Conservation (phyloP, 2,113 vertebrate species). For the Eulemur rufifrons region DNA sequence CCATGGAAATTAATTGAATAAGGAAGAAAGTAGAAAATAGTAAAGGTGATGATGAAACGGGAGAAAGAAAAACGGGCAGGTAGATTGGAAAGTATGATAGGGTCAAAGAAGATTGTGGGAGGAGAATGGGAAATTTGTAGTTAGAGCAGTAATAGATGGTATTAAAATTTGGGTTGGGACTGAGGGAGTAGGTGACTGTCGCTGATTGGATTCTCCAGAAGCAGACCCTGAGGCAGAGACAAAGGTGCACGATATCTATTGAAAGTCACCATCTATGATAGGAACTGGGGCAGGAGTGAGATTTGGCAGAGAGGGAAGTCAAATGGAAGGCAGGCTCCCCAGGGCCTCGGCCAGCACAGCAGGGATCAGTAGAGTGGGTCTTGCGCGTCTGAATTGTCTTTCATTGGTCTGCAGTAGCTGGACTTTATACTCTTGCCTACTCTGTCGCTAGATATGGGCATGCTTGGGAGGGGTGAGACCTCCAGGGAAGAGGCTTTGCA, state of each 20-base stretch:
- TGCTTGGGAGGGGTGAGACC: background rate
- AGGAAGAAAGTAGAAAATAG: background rate
- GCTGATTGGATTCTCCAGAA: background rate
- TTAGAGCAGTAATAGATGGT: background rate
- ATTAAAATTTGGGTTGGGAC: background rate
- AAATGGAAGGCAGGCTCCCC: background rate
- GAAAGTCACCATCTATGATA: background rate
- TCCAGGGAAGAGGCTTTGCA: background rate
- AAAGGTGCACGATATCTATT: background rate
- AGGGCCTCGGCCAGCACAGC: background rate
- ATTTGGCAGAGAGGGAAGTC: background rate
- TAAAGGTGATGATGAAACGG: background rate
- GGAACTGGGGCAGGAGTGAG: background rate
- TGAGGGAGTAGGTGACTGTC: background rate
- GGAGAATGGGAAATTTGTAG: background rate
- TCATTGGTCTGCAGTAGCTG: background rate
- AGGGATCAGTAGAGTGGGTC: background rate
- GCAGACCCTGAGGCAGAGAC: background rate
- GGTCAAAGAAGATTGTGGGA: background rate
- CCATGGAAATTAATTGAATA: background rate
- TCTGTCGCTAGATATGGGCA: background rate
- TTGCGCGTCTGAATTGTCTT: background rate
- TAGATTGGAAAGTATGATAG: background rate
- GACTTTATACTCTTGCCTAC: background rate
- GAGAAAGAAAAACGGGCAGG: background rate